A percentile compares a stretch with the other conserved stretches of the same genome.
These are phyloP conservation scores for Eupithecia vulgata DNA, from an alignment of 2,888 invertebrate species.

Conservation along the genomic window DNA sequence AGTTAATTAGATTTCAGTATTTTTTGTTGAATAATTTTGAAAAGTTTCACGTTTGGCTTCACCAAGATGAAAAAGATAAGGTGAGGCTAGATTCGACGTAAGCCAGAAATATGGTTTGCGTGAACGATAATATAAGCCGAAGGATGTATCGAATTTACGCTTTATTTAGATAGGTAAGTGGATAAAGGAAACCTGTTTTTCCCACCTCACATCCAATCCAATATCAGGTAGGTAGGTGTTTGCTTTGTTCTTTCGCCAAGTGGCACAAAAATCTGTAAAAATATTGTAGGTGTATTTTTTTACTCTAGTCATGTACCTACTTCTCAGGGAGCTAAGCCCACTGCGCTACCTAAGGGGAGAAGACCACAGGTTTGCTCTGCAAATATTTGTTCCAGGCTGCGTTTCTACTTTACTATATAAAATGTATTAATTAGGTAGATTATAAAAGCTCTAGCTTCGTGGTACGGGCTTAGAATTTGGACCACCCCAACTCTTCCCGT, in stretches of 20 bases:
- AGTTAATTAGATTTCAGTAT: too few species aligned
- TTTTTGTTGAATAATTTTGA: neutral
- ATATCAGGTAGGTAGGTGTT: constrained; percentile 3
- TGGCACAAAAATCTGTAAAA: neutral
- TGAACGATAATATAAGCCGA: neutral
- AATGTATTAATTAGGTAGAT: neutral
- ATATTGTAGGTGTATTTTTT: neutral
- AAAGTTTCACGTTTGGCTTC: neutral
- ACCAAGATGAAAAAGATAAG: neutral
- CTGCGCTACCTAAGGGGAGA: neutral
- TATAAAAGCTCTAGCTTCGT: too few species aligned
- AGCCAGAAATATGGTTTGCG: neutral
- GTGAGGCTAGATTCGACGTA: neutral
- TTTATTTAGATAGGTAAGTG: neutral
- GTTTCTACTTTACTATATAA: neutral
- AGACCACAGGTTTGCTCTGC: neutral
- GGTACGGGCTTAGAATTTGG: too few species aligned
- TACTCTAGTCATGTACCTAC: neutral
- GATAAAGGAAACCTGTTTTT: neutral
- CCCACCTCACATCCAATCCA: neutral
- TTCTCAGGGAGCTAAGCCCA: neutral
- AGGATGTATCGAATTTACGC: neutral
- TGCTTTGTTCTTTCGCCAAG: neutral
- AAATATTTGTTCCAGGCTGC: neutral
- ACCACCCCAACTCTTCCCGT: too few species aligned